Conservation (phyloP, 2,888 invertebrate species). For the Lissonota sp. region DNA sequence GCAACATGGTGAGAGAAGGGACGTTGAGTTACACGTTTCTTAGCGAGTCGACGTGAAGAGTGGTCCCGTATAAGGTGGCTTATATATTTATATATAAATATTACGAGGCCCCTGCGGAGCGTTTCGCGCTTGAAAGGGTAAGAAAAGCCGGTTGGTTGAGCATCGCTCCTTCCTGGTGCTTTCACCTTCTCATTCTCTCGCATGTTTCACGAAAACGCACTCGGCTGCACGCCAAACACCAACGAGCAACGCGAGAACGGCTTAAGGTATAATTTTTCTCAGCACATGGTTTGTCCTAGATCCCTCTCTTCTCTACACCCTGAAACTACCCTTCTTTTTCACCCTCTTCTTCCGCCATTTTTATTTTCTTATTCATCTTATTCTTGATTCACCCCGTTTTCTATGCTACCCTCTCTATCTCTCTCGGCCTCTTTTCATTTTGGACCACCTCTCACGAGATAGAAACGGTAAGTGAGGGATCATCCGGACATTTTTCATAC, state of each 20-base stretch:
- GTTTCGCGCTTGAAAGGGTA: slow-evolving; percentile 50
- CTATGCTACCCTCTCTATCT: background rate
- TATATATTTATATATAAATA: slow-evolving; percentile 17
- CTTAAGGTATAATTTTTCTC: slow-evolving; percentile 77
- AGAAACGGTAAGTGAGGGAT: slow-evolving; percentile 71
- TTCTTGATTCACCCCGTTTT: slow-evolving; percentile 57
- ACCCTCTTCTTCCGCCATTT: slow-evolving; percentile 10
- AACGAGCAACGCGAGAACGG: slow-evolving; percentile 48
- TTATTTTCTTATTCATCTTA: slow-evolving; percentile 30
- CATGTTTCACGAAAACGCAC: slow-evolving; percentile 6
- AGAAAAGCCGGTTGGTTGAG: slow-evolving; percentile 44
- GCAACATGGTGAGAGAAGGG: slow-evolving; percentile 29
- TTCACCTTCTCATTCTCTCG: slow-evolving; percentile 7
- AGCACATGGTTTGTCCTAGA: slow-evolving; percentile 46
- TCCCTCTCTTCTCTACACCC: background rate
- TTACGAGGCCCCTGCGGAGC: slow-evolving; percentile 15
- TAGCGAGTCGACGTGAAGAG: slow-evolving; percentile 40
- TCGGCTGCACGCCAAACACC: background rate
- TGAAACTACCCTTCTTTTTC: slow-evolving; percentile 17
- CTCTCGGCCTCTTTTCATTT: background rate
- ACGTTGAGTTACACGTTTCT: slow-evolving; percentile 45
- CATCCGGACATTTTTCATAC: slow-evolving; percentile 79
- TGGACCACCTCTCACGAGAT: slow-evolving; percentile 22
- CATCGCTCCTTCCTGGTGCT: slow-evolving; percentile 17
- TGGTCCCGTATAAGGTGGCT: slow-evolving; percentile 12